Evolutionary conservation across 2,888 invertebrate species (phyloP).

Genomic region (Eucera pruinosa): DNA sequence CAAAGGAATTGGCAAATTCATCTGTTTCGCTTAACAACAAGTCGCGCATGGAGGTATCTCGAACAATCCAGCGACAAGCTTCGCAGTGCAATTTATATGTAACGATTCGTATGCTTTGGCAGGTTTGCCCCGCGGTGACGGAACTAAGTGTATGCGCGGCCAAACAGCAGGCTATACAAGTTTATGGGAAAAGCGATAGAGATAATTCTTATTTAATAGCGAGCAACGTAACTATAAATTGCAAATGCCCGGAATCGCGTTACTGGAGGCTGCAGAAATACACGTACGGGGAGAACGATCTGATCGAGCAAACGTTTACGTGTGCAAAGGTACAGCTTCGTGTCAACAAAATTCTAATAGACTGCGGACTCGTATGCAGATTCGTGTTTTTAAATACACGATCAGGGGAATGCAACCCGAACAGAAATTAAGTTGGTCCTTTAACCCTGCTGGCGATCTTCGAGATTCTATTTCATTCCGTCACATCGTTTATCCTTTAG

Average conservation of each 20-base stretch:
- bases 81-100: slow-evolving; percentile 36
- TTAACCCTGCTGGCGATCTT: too few relatives aligned
- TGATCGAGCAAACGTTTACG: slow-evolving; percentile 82
- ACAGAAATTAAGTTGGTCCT: too few relatives aligned
- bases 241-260: slow-evolving; percentile 85
- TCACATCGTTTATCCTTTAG: too few relatives aligned
- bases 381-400: too few relatives aligned
- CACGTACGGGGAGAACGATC: slow-evolving; percentile 75
- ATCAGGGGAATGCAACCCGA: too few relatives aligned
- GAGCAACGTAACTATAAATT: slow-evolving; percentile 85
- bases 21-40: slow-evolving; percentile 86
- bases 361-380: too few relatives aligned
- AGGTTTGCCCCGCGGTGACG: slow-evolving; percentile 86
- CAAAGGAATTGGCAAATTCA: slow-evolving; percentile 79
- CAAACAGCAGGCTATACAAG: slow-evolving; percentile 83
- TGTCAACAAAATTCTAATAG: slow-evolving; percentile 9
- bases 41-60: slow-evolving; percentile 86
- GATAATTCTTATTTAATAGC: slow-evolving; percentile 82
- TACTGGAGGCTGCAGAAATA: slow-evolving; percentile 85
- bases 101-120: slow-evolving; percentile 64
- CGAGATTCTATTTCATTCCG: too few relatives aligned
- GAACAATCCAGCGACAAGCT: too few relatives aligned
- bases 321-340: slow-evolving; percentile 84
- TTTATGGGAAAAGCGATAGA: slow-evolving; percentile 83
- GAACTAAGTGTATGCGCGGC: slow-evolving; percentile 78